These are phyloP conservation scores for Ruditapes philippinarum DNA, from an alignment of 1,140 invertebrate genomes.

Conservation along the genomic window DNA sequence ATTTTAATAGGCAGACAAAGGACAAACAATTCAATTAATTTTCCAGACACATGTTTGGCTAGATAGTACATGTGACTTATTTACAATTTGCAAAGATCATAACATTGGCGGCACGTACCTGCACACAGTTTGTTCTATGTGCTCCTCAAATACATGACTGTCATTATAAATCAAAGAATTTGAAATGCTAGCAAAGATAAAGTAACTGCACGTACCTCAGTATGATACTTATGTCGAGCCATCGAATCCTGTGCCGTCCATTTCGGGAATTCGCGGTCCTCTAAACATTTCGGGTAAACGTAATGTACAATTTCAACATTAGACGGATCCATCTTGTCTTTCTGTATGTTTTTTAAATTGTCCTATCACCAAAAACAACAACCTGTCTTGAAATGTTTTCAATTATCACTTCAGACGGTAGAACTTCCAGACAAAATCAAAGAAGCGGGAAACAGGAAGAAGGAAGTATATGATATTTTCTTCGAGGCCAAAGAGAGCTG, in stretches of 20 bases:
- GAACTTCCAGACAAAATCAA: background rate
- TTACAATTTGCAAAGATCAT: no score
- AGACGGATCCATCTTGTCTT: background rate
- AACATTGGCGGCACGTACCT: no score
- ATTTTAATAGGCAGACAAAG: no score
- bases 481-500: background rate
- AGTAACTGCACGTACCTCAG: background rate
- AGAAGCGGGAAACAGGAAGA: background rate
- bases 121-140: no score
- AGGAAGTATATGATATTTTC: background rate
- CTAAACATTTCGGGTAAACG: slow-evolving; percentile 35
- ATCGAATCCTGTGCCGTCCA: slow-evolving; percentile 32
- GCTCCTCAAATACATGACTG: no score
- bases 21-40: no score
- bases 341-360: no score
- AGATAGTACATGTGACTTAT: no score
- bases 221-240: slow-evolving; percentile 31
- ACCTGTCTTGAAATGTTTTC: background rate
- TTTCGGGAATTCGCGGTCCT: slow-evolving; percentile 45
- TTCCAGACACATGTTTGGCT: no score
- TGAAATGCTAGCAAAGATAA: background rate
- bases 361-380: background rate
- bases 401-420: background rate
- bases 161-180: no score
- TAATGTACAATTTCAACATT: slow-evolving; percentile 29